These are phyloP conservation scores for Taenaris catops DNA, from an alignment of 2,888 invertebrate species.

Conservation along the genomic window DNA sequence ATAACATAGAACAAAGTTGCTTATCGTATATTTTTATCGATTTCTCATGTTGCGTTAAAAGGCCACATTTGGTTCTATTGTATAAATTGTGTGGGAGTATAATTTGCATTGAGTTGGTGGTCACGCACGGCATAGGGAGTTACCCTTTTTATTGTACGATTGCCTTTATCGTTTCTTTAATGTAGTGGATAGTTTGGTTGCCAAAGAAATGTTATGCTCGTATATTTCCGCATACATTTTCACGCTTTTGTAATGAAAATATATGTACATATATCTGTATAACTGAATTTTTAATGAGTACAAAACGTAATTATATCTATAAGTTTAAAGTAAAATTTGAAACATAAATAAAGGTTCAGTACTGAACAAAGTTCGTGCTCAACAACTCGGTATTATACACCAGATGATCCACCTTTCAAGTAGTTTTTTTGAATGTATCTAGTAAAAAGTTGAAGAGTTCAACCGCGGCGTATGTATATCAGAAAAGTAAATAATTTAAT, in stretches of 20 bases:
- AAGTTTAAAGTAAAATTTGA: too few species aligned
- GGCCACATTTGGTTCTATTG: conserved; percentile 75
- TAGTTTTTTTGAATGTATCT: too few species aligned
- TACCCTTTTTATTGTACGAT: conserved; percentile 61
- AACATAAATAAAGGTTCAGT: too few species aligned
- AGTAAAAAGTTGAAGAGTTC: too few species aligned
- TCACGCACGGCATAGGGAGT: conserved; percentile 59
- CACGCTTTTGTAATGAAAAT: not conserved
- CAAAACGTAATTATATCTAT: too few species aligned
- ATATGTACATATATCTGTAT: too few species aligned
- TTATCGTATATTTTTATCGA: conserved; percentile 55
- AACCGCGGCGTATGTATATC: too few species aligned
- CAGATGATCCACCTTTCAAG: too few species aligned
- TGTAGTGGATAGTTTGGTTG: not conserved
- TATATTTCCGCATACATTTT: not conserved
- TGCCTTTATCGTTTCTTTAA: conserved; percentile 50
- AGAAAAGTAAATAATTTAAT: too few species aligned
- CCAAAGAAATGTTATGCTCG: not conserved
- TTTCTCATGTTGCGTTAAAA: conserved; percentile 72
- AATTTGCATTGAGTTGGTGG: conserved; percentile 72
- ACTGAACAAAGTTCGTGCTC: too few species aligned
- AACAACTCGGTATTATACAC: too few species aligned
- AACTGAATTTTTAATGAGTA: too few species aligned
- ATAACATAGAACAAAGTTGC: conserved; percentile 5
- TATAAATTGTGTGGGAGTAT: conserved; percentile 70